Evolutionary conservation across 2,113 vertebrate genomes (phyloP).

Genomic region (Rhombomys opimus): DNA sequence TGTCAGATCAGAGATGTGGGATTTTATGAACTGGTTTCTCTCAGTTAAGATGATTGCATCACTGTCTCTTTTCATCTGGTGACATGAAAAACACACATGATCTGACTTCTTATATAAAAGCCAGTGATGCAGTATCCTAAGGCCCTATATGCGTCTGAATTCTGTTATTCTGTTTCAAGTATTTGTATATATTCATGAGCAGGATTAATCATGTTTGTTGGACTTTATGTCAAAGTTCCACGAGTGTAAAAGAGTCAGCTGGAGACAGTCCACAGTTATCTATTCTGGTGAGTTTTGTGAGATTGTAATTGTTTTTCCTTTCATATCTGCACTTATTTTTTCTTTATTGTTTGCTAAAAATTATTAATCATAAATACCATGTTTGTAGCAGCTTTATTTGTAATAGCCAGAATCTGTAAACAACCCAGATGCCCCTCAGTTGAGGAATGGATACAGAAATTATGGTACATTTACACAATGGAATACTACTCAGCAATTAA

Average conservation of each 20-base stretch:
- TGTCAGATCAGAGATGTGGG: not conserved
- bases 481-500: too few relatives aligned
- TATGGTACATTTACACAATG: too few relatives aligned
- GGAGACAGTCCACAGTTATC: not conserved
- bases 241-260: not conserved
- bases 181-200: not conserved
- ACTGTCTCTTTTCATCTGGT: not conserved
- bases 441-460: too few relatives aligned
- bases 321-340: not conserved
- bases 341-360: not conserved
- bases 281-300: not conserved
- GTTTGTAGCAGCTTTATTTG: too few relatives aligned
- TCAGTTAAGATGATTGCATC: not conserved
- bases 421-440: too few relatives aligned
- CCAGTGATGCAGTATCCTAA: not conserved
- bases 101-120: slow-evolving; percentile 47
- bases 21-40: not conserved
- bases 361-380: not conserved
- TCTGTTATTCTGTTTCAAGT: not conserved
- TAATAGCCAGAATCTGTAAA: too few relatives aligned
- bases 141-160: not conserved
- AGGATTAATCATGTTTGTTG: not conserved
- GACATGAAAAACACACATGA: not conserved
- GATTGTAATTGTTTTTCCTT: not conserved
- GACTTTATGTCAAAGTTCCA: not conserved